Conservation (phyloP, 2,113 vertebrate species). For the Oxyura jamaicensis region DNA sequence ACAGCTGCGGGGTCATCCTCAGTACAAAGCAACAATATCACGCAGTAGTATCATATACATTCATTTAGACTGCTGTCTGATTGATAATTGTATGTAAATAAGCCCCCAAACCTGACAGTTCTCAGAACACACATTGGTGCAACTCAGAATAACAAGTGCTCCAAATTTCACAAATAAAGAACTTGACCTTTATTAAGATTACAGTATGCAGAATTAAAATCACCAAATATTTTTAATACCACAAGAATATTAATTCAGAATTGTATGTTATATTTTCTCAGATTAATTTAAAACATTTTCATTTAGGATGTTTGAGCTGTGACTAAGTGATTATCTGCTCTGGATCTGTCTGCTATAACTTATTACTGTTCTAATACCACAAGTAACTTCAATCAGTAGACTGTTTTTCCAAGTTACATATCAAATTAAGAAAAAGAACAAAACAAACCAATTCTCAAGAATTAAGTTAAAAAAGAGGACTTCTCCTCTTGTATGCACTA, state of each 20-base stretch:
- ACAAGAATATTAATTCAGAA: not conserved
- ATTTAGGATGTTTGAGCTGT: not conserved
- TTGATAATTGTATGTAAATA: not conserved
- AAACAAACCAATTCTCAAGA: not conserved
- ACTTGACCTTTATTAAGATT: not conserved
- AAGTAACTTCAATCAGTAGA: conserved; percentile 20
- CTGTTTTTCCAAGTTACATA: not conserved
- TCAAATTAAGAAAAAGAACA: not conserved
- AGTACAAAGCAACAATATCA: not conserved
- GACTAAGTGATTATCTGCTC: not conserved
- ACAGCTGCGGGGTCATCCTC: not conserved
- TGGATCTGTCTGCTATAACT: not conserved
- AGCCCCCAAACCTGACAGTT: not conserved
- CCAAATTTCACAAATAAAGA: not conserved
- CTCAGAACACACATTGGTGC: not conserved
- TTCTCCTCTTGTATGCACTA: not conserved
- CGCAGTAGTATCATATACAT: accelerated
- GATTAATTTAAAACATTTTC: not conserved
- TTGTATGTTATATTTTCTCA: not conserved
- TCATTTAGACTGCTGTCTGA: not conserved
- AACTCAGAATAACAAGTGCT: not conserved
- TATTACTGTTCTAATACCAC: not conserved
- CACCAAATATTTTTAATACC: not conserved
- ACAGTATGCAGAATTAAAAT: not conserved
- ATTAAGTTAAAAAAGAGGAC: not conserved